Evolutionary conservation across 2,888 invertebrate genomes (phyloP).

Genomic region (Imbricaverruca yamaguchii): DNA sequence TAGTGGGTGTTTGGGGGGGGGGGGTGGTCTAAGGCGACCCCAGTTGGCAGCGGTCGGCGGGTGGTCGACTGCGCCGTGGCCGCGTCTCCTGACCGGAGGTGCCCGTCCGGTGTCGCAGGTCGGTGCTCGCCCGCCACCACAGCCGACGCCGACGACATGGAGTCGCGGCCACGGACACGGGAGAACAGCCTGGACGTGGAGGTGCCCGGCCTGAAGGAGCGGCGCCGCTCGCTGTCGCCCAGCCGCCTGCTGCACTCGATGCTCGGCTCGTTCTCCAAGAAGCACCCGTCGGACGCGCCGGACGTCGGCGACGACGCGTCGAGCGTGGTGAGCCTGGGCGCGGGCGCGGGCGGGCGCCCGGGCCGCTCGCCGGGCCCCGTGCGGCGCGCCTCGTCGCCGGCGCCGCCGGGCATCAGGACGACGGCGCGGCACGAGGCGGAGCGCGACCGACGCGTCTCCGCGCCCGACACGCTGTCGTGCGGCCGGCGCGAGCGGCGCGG

Average conservation of each 20-base stretch:
- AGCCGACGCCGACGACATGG: not conserved
- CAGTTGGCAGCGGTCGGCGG: too few species aligned
- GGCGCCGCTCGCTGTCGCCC: not conserved
- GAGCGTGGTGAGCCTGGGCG: not conserved
- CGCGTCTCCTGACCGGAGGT: too few species aligned
- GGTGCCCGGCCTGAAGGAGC: not conserved
- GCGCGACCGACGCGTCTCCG: not conserved
- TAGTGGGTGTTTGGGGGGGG: too few species aligned
- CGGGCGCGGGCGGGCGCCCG: not conserved
- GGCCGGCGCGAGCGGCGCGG: not conserved
- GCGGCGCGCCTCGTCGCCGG: not conserved
- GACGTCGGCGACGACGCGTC: not conserved
- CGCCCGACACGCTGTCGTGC: not conserved
- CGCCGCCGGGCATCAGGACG: constrained; percentile 25
- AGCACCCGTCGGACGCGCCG: not conserved
- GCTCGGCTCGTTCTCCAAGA: not conserved
- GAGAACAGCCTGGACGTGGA: not conserved
- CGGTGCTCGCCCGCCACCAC: too few species aligned
- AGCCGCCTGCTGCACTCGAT: not conserved
- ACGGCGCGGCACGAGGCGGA: constrained; percentile 32
- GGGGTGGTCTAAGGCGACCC: too few species aligned
- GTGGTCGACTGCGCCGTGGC: too few species aligned
- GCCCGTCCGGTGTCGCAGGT: too few species aligned
- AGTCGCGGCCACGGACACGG: not conserved
- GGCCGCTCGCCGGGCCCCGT: not conserved